Evolutionary conservation across 2,797 vertebrate genomes (phyloP).

Genomic region (Phalanger gymnotis): DNA sequence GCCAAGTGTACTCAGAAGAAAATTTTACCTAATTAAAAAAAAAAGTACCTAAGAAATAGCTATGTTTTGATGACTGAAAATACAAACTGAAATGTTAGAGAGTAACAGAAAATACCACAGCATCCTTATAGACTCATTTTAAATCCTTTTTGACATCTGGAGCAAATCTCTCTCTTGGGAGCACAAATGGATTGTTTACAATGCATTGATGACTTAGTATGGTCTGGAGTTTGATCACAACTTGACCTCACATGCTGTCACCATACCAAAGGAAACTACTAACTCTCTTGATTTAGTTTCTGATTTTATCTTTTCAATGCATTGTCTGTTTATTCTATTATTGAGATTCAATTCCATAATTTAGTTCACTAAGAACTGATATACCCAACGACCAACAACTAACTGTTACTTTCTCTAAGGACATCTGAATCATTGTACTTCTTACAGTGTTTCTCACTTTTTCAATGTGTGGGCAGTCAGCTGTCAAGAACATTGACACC

Average conservation of each 20-base stretch:
- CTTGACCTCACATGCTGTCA: neutral
- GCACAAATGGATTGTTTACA: neutral
- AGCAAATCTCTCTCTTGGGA: neutral
- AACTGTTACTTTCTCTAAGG: neutral
- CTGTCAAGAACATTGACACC: neutral
- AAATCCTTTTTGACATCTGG: neutral
- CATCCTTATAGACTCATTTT: neutral
- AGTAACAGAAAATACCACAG: neutral
- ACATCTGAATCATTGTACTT: neutral
- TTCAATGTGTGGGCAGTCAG: neutral
- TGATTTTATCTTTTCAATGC: neutral
- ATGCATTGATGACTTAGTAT: neutral
- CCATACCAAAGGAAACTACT: neutral
- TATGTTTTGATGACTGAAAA: neutral
- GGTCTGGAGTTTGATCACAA: neutral
- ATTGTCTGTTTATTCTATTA: no score
- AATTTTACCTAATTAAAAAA: neutral
- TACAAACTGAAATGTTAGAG: neutral
- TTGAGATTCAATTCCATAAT: no score
- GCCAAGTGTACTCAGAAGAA: neutral
- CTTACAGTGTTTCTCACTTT: neutral
- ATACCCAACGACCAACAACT: no score
- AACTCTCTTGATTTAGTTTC: neutral
- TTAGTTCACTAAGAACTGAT: no score
- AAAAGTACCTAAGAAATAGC: neutral